A percentile compares a stretch with the other conserved stretches of the same genome.
phyloP scores from a whole-genome alignment of 2,113 vertebrate genomes.

The Bubalus kerabau region DNA sequence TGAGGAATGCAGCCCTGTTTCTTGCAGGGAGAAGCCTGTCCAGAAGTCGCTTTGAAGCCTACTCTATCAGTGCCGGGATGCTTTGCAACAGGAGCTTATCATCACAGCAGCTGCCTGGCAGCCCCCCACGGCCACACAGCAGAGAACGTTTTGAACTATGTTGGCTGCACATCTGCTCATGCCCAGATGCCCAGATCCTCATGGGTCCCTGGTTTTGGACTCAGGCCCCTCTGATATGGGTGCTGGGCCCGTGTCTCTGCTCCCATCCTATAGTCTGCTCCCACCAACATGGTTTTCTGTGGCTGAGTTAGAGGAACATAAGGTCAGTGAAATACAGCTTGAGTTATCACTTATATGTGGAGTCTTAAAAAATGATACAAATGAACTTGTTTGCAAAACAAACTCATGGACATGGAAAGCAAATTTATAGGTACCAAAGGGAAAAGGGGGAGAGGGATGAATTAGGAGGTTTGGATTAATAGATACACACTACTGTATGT shows the following conservation, averaged over 20 bases:
- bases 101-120: background rate
- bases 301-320: background rate
- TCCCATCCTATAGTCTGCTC: background rate
- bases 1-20: background rate
- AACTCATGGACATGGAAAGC: background rate
- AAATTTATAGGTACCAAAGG: background rate
- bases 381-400: background rate
- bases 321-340: background rate
- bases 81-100: constrained; percentile 16
- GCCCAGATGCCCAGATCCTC: background rate
- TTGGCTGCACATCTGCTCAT: background rate
- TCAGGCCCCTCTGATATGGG: background rate
- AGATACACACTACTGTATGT: background rate
- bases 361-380: background rate
- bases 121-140: background rate
- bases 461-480: background rate
- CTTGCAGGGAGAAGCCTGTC: background rate
- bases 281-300: background rate
- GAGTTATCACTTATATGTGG: background rate
- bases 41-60: constrained; percentile 20
- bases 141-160: background rate
- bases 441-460: background rate
- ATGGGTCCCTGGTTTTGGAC: background rate
- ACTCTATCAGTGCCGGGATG: constrained; percentile 37
- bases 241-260: background rate